Conservation (phyloP, 1,140 invertebrate genomes). For the Helicoverpa armigera region DNA sequence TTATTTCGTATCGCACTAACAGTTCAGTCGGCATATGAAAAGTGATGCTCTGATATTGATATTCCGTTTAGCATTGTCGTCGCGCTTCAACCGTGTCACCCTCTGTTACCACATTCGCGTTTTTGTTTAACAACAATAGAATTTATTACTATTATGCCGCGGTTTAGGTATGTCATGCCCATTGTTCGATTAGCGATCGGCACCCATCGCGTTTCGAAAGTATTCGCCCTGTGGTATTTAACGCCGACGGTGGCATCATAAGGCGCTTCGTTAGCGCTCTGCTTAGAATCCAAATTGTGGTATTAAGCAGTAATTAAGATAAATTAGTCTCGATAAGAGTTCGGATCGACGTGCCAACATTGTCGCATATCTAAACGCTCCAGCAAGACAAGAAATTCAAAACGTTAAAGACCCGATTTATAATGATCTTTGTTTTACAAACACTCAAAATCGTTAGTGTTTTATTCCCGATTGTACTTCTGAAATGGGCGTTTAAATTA, state of each 20-base stretch:
- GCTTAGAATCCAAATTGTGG: constrained; percentile 81
- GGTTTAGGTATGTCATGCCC: constrained; percentile 64
- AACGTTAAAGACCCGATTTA: constrained; percentile 22
- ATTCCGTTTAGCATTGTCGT: constrained; percentile 65
- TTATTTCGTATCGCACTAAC: constrained; percentile 40
- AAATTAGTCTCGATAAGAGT: constrained; percentile 81
- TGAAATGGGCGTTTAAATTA: background rate
- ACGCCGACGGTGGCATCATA: constrained; percentile 78
- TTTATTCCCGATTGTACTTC: constrained; percentile 7
- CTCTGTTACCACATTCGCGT: constrained; percentile 57
- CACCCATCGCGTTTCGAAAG: constrained; percentile 68
- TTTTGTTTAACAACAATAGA: constrained; percentile 73
- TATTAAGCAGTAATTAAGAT: constrained; percentile 84
- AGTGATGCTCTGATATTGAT: constrained; percentile 63
- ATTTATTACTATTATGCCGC: constrained; percentile 64
- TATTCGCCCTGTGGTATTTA: constrained; percentile 76
- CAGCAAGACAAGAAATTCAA: constrained; percentile 23
- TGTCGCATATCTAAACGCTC: constrained; percentile 61
- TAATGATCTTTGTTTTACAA: constrained; percentile 33
- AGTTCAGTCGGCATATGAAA: constrained; percentile 56
- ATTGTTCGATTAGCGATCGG: constrained; percentile 80
- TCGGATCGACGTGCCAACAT: constrained; percentile 73
- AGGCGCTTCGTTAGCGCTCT: constrained; percentile 73
- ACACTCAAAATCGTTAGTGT: background rate
- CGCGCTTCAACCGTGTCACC: constrained; percentile 67